Conservation (phyloP, 1,140 invertebrate genomes). For the Bombus turneri region DNA sequence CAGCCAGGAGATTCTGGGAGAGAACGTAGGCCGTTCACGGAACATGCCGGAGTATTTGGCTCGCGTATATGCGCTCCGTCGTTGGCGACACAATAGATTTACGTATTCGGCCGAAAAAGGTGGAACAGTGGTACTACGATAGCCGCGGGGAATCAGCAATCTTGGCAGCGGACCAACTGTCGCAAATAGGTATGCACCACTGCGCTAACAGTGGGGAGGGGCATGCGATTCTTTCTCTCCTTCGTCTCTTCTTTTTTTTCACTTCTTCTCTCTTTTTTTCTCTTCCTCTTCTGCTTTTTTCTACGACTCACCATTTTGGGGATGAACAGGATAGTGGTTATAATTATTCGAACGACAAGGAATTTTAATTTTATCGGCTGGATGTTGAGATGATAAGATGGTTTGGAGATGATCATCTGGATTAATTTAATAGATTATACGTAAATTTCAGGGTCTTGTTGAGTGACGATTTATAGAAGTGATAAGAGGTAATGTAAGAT, state of each 20-base stretch:
- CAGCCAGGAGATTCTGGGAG: constrained; percentile 37
- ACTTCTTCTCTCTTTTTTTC: constrained; percentile 42
- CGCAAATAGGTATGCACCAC: constrained; percentile 73
- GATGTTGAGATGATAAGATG: neutral
- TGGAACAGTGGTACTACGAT: constrained; percentile 74
- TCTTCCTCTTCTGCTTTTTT: neutral
- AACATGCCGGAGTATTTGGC: constrained; percentile 66
- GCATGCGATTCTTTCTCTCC: constrained; percentile 58
- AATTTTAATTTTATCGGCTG: constrained; percentile 30
- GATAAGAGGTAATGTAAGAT: too few relatives aligned
- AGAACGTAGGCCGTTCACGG: constrained; percentile 40
- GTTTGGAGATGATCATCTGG: neutral
- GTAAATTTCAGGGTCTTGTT: neutral
- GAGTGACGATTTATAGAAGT: too few relatives aligned
- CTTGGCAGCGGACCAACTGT: constrained; percentile 73
- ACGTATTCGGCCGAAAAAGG: constrained; percentile 73
- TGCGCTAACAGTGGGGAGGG: constrained; percentile 67
- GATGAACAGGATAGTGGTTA: constrained; percentile 5
- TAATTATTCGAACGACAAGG: constrained; percentile 32
- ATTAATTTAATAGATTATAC: neutral
- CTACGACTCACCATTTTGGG: constrained; percentile 45
- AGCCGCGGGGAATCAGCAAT: constrained; percentile 75
- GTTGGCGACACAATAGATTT: constrained; percentile 74
- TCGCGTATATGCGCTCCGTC: constrained; percentile 68
- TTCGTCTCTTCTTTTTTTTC: constrained; percentile 33